Evolutionary conservation across 1,140 invertebrate genomes (phyloP), one percentile per base, ranked within the genome.

Genomic region (Coboldia fuscipes): DNA sequence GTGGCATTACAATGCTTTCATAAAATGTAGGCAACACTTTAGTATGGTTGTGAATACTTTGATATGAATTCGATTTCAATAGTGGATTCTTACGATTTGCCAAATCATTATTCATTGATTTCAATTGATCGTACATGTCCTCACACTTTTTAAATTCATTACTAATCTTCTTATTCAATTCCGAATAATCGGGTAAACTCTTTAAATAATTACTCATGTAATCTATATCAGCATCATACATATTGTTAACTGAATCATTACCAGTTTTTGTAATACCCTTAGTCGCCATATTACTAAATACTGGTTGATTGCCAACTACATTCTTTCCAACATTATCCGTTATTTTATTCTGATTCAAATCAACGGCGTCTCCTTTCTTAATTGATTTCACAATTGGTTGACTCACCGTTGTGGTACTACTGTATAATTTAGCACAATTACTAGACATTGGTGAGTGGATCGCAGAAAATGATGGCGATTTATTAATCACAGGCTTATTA

Each of bases 141-240:
- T 54, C 51, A 29, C 51, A 54, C 35, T 54, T 51, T 37, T 54
- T 41, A 29, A 52, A 54, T 44, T 54, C 51, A 32, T 54, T 41
- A 31, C 50, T 49, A 33, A 54, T 37, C 31, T 54, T 54, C 2
- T 48, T 43, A 37, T 54, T 49, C 27, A 54, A 23, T 35, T 54
- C 51, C 26, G 47, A 51, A 34, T 54, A 55, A 38, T 55, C 52
- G 31, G 52, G 52, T 33, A 55, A 18, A 39, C 51, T 54, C 34
- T 53, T 54, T 4, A 55, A 36, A 44, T 55, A 55, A 39, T 51
- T 53, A 36, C 53, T 55, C 52, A 55, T 55, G 45, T 53, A 53
- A 35, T 55, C 52, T 21, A 55, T 55, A 30, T 55, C 52, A 7
- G 52, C 51, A 34, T 51, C 48, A 27, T 54, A 55, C 35, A 52